These are phyloP conservation scores for Mamestra configurata DNA, from an alignment of 1,140 invertebrate species.

Conservation along the genomic window DNA sequence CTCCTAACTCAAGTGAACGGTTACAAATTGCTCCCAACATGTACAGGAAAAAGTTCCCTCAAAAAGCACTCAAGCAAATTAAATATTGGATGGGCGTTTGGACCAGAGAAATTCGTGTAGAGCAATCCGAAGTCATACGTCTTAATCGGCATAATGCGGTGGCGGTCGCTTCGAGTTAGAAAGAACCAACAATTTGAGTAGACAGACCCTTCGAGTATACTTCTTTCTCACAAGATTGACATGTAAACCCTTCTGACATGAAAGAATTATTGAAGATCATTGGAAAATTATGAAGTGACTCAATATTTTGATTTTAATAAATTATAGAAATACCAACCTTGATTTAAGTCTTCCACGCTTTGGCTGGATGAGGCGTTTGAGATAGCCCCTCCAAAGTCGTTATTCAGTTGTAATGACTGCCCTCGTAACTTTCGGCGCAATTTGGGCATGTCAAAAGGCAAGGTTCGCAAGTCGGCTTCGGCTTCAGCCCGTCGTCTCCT, in stretches of 20 bases:
- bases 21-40: slow-evolving; percentile 81
- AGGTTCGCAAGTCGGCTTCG: slow-evolving; percentile 92
- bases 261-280: slow-evolving; percentile 52
- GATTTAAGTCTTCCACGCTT: slow-evolving; percentile 92
- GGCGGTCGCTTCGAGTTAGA: slow-evolving; percentile 75
- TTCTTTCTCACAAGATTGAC: slow-evolving; percentile 65
- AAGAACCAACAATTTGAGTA: slow-evolving; percentile 67
- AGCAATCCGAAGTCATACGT: slow-evolving; percentile 82
- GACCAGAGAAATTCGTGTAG: slow-evolving; percentile 71
- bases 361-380: slow-evolving; percentile 94
- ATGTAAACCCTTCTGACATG: slow-evolving; percentile 71
- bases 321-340: slow-evolving; percentile 74
- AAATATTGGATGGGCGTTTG: slow-evolving; percentile 82
- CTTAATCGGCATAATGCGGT: slow-evolving; percentile 87
- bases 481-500: slow-evolving; percentile 90
- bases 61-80: slow-evolving; percentile 86
- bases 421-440: slow-evolving; percentile 91
- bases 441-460: slow-evolving; percentile 97
- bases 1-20: slow-evolving; percentile 76
- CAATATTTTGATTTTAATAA: neutral
- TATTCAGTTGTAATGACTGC: slow-evolving; percentile 82
- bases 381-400: slow-evolving; percentile 89
- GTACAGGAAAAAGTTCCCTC: slow-evolving; percentile 78
- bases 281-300: neutral
- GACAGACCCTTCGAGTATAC: slow-evolving; percentile 75